Evolutionary conservation across 2,888 invertebrate genomes (phyloP), one percentile per base, ranked within the genome.

Genomic region (Leptopterna dolabrata): DNA sequence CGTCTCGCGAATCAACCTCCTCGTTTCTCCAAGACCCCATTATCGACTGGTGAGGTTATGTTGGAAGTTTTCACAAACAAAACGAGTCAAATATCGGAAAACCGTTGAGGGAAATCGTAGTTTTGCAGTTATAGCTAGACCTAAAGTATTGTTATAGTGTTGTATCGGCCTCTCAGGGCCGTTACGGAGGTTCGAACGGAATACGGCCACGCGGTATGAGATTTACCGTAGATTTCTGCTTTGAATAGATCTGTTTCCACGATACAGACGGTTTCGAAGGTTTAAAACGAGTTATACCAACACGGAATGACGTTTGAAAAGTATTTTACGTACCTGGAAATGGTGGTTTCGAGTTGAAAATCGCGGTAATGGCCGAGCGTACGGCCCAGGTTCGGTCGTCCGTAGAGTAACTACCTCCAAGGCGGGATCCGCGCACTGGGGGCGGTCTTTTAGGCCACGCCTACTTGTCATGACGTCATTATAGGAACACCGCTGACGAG

Each of bases 381-480:
- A 24, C 13, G 14, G 36, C 13, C 24, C 19, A 13, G n/a, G 85
- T 45, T 85, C 85, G 73, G 43, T 24, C 85, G 73, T 85, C 85
- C 85, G 85, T 85, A 85, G 29, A 14, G 19, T 47, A 41, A 85
- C 85, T 73, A 45, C 29, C 45, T 51, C 29, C 55, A 29, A 81
- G 85, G 85, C 71, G 70, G 83, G 83, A n/a, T 83, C 71, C 70
- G 83, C 70, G 70, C 83, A 71, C 36, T 19, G 83, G 43, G 83
- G 83, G 83, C 71, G 83, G 85, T 86, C 87, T 47, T 81, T 24
- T 24, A 83, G 87, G 88, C 89, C 88, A 88, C 90, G 89, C 90
- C 90, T 78, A 83, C 88, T 87, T 88, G 89, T 87, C 89, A 89
- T 90, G 90, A 90, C 90, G 90, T 90, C 90, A 90, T 47, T 47